Evolutionary conservation across 2,797 vertebrate genomes (phyloP).

Genomic region (Lates japonicus): DNA sequence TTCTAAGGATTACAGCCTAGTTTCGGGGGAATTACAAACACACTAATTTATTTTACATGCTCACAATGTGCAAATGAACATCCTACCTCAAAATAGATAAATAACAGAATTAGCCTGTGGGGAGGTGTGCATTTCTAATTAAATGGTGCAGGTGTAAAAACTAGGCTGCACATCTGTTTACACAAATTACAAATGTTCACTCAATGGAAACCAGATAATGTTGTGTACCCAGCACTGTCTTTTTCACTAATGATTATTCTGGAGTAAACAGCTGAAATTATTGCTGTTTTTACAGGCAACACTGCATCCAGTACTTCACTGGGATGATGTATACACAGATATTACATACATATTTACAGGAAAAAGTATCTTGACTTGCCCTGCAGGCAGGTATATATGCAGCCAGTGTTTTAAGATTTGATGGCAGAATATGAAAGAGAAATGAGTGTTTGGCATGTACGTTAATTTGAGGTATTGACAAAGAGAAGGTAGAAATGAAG

Average conservation of each 20-base stretch:
- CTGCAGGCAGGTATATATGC: not conserved
- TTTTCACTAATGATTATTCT: slow-evolving; percentile 65
- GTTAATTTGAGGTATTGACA: slow-evolving; percentile 12
- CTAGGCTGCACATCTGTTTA: slow-evolving; percentile 77
- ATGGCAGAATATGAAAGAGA: slow-evolving; percentile 33
- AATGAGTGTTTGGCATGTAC: not conserved
- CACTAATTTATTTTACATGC: slow-evolving; percentile 45
- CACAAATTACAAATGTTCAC: slow-evolving; percentile 77
- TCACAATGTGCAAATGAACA: slow-evolving; percentile 58
- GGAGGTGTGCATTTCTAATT: slow-evolving; percentile 73
- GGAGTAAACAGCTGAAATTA: slow-evolving; percentile 40
- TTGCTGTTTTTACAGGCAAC: slow-evolving; percentile 8
- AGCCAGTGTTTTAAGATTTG: slow-evolving; percentile 25
- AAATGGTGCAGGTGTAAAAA: slow-evolving; percentile 74
- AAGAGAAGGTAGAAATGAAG: slow-evolving; percentile 13
- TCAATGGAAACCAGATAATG: slow-evolving; percentile 67
- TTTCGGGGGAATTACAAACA: slow-evolving; percentile 52
- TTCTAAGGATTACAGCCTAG: slow-evolving; percentile 39
- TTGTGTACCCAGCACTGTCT: slow-evolving; percentile 49
- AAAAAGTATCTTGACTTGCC: not conserved
- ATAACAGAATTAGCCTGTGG: slow-evolving; percentile 58
- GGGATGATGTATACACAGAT: slow-evolving; percentile 17
- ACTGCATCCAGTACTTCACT: slow-evolving; percentile 11
- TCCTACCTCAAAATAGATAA: slow-evolving; percentile 56
- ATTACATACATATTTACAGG: slow-evolving; percentile 15